Conservation (phyloP, 2,113 vertebrate genomes). For the Chinchilla lanigera region DNA sequence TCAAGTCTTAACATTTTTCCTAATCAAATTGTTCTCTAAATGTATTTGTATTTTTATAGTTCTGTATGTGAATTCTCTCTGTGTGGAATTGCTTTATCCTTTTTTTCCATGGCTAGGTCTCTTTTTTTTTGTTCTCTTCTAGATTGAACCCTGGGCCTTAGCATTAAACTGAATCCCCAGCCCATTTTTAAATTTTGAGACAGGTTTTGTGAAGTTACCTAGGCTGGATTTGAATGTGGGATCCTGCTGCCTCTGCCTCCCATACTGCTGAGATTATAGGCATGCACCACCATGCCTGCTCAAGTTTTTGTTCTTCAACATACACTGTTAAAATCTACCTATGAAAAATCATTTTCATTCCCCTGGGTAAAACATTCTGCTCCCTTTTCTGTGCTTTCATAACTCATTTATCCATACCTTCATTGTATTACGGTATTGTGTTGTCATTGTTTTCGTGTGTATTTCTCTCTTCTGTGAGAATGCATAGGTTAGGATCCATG, state of each 20-base stretch:
- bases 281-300: background rate
- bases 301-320: background rate
- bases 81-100: conserved; percentile 31
- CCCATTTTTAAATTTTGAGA: background rate
- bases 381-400: background rate
- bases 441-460: conserved; percentile 47
- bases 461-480: conserved; percentile 4
- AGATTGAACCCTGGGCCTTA: background rate
- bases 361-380: background rate
- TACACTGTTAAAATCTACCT: background rate
- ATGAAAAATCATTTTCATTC: conserved; percentile 19
- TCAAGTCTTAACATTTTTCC: background rate
- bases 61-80: conserved; percentile 35
- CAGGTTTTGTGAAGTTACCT: background rate
- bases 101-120: background rate
- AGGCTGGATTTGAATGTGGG: background rate
- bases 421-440: background rate
- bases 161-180: background rate
- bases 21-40: conserved; percentile 15
- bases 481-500: background rate
- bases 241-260: background rate
- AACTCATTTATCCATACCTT: conserved; percentile 12
- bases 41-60: background rate
- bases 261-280: background rate
- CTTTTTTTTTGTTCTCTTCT: background rate